Percentiles rank a stretch among this genome's conserved stretches.
These are phyloP conservation scores for Telmatochromis brichardi DNA, from an alignment of 2,113 vertebrate genomes.

Conservation along the genomic window DNA sequence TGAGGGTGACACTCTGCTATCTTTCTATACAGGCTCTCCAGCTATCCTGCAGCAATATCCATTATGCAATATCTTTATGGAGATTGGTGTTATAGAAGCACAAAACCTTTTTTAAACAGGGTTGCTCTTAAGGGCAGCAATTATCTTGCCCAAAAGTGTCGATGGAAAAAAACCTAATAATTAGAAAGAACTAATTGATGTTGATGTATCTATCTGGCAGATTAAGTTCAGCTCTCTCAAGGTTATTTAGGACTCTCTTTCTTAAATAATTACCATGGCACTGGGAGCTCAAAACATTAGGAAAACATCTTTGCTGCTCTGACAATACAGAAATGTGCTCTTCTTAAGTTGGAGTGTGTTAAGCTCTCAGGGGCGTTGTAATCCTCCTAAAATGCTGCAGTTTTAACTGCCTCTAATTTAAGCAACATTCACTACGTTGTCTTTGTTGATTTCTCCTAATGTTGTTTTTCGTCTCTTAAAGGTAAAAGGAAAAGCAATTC, in stretches of 20 bases:
- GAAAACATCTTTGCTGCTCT: neutral
- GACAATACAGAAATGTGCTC: neutral
- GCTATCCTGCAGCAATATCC: constrained; percentile 4
- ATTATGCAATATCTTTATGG: constrained; percentile 13
- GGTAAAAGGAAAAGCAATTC: neutral
- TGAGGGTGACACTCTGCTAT: neutral
- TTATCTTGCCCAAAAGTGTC: neutral
- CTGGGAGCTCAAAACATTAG: neutral
- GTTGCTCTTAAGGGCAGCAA: constrained; percentile 15
- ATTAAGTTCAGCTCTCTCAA: constrained; percentile 4
- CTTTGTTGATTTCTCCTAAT: neutral
- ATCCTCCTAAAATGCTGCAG: neutral
- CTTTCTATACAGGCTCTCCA: neutral
- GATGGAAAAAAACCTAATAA: neutral
- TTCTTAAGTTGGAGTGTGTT: neutral
- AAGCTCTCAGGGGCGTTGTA: neutral
- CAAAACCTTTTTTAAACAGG: neutral
- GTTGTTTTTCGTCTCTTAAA: neutral
- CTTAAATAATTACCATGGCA: neutral
- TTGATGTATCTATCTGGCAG: neutral
- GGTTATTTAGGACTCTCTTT: neutral
- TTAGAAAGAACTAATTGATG: constrained; percentile 27
- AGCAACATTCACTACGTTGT: neutral
- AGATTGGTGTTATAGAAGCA: neutral
- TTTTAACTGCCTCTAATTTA: neutral